Conservation (phyloP, 2,797 vertebrate genomes). For the Propithecus deckenii region DNA sequence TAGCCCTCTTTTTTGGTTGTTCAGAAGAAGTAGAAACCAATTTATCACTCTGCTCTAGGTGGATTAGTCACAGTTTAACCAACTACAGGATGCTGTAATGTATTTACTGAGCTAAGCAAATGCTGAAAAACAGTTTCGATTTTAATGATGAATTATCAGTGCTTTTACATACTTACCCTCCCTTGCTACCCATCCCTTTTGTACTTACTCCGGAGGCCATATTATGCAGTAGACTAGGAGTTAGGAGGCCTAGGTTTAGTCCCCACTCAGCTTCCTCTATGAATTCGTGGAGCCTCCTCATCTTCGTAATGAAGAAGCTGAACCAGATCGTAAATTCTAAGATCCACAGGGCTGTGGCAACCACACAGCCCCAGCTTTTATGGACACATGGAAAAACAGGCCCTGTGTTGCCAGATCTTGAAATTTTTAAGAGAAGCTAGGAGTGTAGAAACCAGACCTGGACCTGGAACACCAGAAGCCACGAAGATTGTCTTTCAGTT, state of each 20-base stretch:
- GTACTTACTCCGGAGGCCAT: background rate
- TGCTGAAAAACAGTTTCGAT: background rate
- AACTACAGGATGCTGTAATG: background rate
- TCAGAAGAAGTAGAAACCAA: slow-evolving; percentile 32
- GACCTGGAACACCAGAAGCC: background rate
- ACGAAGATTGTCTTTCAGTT: background rate
- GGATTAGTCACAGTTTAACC: slow-evolving; percentile 54
- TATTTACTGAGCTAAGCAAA: slow-evolving; percentile 24
- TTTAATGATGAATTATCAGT: background rate
- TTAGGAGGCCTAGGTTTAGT: background rate
- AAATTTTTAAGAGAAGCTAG: background rate
- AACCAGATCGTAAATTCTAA: background rate
- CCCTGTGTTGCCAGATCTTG: background rate
- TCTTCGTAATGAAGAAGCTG: background rate
- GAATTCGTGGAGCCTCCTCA: background rate
- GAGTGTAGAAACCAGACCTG: background rate
- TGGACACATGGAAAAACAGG: background rate
- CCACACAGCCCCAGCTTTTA: background rate
- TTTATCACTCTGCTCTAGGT: slow-evolving; percentile 16
- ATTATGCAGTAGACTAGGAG: background rate
- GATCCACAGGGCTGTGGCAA: background rate
- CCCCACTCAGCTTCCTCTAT: background rate
- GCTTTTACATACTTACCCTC: background rate
- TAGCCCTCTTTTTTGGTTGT: background rate
- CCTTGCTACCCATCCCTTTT: background rate